Percentiles rank a stretch among this genome's conserved stretches.
Conservation (phyloP, 2,888 invertebrate genomes). For the Phortica magna region DNA sequence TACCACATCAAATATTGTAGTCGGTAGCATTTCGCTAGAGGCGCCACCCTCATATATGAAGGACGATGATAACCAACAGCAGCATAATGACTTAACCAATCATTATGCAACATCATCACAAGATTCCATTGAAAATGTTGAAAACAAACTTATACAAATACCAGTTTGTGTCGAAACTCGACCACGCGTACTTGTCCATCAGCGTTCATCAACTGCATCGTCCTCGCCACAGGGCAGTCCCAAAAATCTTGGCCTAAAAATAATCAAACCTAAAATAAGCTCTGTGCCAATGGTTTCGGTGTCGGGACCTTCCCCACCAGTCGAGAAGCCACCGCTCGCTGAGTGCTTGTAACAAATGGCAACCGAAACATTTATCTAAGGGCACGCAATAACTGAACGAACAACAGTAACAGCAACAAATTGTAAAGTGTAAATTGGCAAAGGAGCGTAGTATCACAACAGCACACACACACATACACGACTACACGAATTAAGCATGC, state of each 20-base stretch:
- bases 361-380: constrained; percentile 79
- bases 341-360: constrained; percentile 78
- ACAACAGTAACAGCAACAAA: neutral
- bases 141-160: constrained; percentile 66
- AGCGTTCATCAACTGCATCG: constrained; percentile 72
- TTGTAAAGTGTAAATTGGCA: neutral
- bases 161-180: constrained; percentile 58
- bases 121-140: constrained; percentile 71
- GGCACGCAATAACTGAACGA: constrained; percentile 47
- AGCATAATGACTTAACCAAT: constrained; percentile 37
- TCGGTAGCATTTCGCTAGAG: constrained; percentile 77
- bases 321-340: constrained; percentile 79
- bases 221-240: constrained; percentile 73
- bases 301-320: constrained; percentile 88
- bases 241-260: constrained; percentile 67
- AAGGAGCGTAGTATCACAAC: neutral
- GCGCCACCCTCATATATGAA: constrained; percentile 75
- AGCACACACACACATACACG: neutral
- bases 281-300: constrained; percentile 86
- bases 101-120: constrained; percentile 54
- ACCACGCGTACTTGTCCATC: constrained; percentile 72
- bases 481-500: neutral
- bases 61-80: constrained; percentile 62
- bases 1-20: constrained; percentile 74
- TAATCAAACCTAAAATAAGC: constrained; percentile 68